A percentile compares a stretch with the other conserved stretches of the same genome.
Conservation (phyloP, 1,140 invertebrate genomes). For the Drosophila neocordata region DNA sequence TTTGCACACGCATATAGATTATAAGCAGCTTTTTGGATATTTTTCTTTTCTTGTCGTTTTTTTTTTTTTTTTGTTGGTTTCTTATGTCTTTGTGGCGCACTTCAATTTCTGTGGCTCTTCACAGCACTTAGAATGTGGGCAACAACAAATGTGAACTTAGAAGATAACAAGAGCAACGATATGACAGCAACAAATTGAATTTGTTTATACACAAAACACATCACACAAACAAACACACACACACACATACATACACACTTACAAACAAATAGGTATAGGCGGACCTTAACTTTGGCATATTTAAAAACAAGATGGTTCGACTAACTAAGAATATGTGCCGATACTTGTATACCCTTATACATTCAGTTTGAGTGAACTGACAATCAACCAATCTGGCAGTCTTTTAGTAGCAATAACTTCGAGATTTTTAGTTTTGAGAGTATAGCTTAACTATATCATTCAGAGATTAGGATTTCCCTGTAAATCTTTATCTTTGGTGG, state of each 20-base stretch:
- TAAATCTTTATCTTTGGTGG: too few relatives aligned
- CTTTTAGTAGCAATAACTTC: too few relatives aligned
- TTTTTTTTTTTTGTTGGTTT: conserved; percentile 17
- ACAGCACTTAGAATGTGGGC: conserved; percentile 36
- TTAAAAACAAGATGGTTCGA: conserved; percentile 10
- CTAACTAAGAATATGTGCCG: neutral
- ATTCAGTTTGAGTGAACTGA: too few relatives aligned
- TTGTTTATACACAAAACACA: conserved; percentile 55
- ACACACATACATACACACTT: conserved; percentile 15
- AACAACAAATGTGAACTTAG: conserved; percentile 27
- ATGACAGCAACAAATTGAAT: conserved; percentile 73
- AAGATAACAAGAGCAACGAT: conserved; percentile 39
- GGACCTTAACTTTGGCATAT: conserved; percentile 40
- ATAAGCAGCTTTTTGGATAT: conserved; percentile 20
- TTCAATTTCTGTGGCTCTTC: conserved; percentile 14
- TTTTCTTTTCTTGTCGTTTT: neutral
- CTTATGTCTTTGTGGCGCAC: conserved; percentile 1
- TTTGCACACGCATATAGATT: conserved; percentile 4
- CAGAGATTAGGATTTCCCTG: too few relatives aligned
- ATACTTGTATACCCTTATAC: neutral
- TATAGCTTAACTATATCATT: too few relatives aligned
- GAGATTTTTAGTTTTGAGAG: too few relatives aligned
- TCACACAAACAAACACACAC: conserved; percentile 30
- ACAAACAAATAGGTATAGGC: conserved; percentile 21
- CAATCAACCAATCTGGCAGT: too few relatives aligned